Conservation (phyloP, 2,113 vertebrate genomes). For the Nycticryphes semicollaris region DNA sequence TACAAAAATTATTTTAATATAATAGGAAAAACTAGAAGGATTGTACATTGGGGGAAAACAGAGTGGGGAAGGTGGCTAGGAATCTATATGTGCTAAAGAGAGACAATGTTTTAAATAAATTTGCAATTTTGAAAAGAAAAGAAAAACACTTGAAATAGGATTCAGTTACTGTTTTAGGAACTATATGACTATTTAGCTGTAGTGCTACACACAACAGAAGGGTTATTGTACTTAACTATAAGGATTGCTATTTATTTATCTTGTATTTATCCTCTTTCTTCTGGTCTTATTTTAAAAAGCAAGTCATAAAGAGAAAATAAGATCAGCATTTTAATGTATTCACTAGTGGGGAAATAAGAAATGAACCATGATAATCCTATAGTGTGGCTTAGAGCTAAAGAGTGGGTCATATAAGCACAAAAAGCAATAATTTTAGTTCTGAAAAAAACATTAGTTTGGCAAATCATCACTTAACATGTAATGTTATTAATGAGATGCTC, state of each 20-base stretch:
- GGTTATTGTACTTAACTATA: neutral
- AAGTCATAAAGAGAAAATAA: neutral
- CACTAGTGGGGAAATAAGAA: neutral
- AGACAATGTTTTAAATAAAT: neutral
- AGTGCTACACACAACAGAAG: neutral
- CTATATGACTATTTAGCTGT: neutral
- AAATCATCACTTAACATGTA: constrained; percentile 40
- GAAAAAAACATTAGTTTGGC: constrained; percentile 44
- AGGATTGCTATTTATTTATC: neutral
- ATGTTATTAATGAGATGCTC: constrained; percentile 63
- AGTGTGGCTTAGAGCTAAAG: neutral
- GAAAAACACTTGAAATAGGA: neutral
- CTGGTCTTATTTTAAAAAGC: neutral
- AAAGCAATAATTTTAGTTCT: neutral
- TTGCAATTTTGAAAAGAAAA: neutral
- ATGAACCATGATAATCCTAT: neutral
- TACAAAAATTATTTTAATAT: neutral
- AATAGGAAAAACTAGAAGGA: neutral
- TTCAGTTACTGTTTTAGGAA: neutral
- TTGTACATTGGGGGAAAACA: neutral
- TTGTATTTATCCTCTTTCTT: neutral
- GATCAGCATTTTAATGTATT: neutral
- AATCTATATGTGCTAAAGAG: neutral
- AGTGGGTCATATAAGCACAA: neutral
- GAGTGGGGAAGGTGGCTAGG: neutral